Conservation (phyloP, 2,113 vertebrate species). For the Mixornis gularis region DNA sequence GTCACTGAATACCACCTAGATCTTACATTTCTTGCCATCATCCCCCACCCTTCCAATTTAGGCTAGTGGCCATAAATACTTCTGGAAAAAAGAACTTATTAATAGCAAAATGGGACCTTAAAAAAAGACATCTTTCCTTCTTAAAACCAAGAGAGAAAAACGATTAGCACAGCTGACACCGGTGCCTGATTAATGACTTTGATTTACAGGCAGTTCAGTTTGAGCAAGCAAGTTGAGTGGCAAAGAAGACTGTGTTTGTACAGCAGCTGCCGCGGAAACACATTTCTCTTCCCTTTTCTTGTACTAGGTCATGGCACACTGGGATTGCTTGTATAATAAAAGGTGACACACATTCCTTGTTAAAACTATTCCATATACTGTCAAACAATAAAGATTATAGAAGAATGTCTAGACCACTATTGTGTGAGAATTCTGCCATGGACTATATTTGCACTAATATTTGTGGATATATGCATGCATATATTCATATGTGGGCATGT, state of each 20-base stretch:
- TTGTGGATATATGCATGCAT: not conserved
- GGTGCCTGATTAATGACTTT: not conserved
- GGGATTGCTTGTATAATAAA: not conserved
- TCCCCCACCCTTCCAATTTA: not conserved
- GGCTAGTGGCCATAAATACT: not conserved
- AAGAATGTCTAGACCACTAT: not conserved
- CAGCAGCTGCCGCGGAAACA: not conserved
- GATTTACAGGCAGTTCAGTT: not conserved
- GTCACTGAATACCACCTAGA: not conserved
- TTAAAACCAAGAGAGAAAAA: not conserved
- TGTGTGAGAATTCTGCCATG: not conserved
- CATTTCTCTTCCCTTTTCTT: not conserved
- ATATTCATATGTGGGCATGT: too few species aligned
- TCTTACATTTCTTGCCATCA: not conserved
- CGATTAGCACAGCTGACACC: not conserved
- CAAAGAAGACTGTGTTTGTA: not conserved
- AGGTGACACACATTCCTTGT: not conserved
- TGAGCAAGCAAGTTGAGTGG: not conserved
- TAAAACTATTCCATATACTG: not conserved
- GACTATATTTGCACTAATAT: not conserved
- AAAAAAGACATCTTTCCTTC: not conserved
- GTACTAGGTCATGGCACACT: not conserved
- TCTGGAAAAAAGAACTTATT: not conserved
- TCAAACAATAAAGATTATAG: not conserved
- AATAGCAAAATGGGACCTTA: not conserved